Evolutionary conservation across 2,797 vertebrate species (phyloP).

Genomic region (Alcedo quadribrachys): DNA sequence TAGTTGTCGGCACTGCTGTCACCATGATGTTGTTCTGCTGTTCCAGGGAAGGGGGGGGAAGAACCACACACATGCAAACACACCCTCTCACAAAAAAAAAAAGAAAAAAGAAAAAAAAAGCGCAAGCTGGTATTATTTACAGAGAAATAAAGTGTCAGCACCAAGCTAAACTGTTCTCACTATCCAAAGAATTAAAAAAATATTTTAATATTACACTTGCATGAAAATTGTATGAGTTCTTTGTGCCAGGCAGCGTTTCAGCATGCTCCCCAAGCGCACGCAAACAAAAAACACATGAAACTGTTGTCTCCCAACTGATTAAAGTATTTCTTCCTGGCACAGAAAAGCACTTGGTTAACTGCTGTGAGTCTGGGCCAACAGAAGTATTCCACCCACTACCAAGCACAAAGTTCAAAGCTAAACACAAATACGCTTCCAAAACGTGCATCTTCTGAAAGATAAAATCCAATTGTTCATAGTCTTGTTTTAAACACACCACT

Average conservation of each 20-base stretch:
- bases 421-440: background rate
- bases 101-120: background rate
- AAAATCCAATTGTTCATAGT: background rate
- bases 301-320: constrained; percentile 64
- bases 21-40: background rate
- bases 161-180: constrained; percentile 51
- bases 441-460: constrained; percentile 16
- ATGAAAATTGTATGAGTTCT: constrained; percentile 54
- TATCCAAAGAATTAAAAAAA: constrained; percentile 55
- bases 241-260: constrained; percentile 64
- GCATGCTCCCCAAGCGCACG: constrained; percentile 56
- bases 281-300: constrained; percentile 74
- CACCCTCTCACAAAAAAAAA: background rate
- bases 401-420: constrained; percentile 70
- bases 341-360: constrained; percentile 66
- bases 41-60: background rate
- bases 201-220: constrained; percentile 44
- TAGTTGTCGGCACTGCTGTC: background rate
- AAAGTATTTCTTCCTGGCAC: constrained; percentile 71
- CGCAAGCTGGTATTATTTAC: constrained; percentile 56
- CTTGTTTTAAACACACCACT: background rate
- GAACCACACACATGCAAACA: background rate
- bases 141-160: constrained; percentile 62
- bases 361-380: constrained; percentile 31
- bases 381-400: constrained; percentile 66